A percentile compares a stretch with the other conserved stretches of the same genome.
Evolutionary conservation across 2,888 invertebrate species (phyloP).

Genomic region (Mayetiola destructor): DNA sequence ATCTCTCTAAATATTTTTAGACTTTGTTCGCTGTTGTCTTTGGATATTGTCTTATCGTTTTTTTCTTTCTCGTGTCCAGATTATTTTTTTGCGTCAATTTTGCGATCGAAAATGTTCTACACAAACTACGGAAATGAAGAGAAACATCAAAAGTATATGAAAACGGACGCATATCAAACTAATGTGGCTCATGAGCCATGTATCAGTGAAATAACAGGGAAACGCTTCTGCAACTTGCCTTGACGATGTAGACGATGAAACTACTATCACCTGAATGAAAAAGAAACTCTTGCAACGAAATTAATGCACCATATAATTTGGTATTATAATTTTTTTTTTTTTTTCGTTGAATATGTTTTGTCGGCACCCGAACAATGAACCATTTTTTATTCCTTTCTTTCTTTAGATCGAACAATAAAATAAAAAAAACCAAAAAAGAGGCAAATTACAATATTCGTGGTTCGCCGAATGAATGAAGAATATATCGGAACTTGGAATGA

Average conservation of each 20-base stretch:
- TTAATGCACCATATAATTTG: slow-evolving; percentile 3
- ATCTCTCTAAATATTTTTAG: background rate
- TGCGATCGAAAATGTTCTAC: background rate
- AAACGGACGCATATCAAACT: too few species aligned
- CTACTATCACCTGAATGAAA: slow-evolving; percentile 2
- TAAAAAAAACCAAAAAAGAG: too few species aligned
- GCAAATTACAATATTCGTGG: too few species aligned
- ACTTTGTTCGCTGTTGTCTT: background rate
- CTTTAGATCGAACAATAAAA: too few species aligned
- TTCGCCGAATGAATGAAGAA: too few species aligned
- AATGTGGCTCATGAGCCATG: background rate
- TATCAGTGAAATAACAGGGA: background rate
- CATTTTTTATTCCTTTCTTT: too few species aligned
- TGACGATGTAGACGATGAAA: background rate
- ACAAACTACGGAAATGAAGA: background rate
- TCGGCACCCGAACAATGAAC: too few species aligned
- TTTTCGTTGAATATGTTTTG: background rate
- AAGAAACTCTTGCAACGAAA: background rate
- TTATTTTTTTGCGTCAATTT: background rate
- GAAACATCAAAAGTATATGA: too few species aligned
- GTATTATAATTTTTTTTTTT: slow-evolving; percentile 1
- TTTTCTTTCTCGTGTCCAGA: background rate
- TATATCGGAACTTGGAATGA: too few species aligned
- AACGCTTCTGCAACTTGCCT: background rate
- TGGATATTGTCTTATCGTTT: background rate